These are phyloP conservation scores for Meliscaeva auricollis DNA, from an alignment of 2,888 invertebrate genomes.

Conservation along the genomic window DNA sequence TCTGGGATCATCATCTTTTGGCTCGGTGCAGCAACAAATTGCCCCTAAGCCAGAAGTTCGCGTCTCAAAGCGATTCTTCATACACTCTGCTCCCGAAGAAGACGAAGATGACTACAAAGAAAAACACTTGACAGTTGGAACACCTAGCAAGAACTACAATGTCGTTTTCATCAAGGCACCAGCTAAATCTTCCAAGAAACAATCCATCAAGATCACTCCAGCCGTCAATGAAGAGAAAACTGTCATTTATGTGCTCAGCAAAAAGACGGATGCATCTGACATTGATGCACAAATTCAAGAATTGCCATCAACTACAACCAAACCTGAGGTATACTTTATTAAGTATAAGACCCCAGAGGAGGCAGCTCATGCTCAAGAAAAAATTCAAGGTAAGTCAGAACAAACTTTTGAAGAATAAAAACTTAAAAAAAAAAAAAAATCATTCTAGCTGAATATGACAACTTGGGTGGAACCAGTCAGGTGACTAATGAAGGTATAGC, in stretches of 20 bases:
- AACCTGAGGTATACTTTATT: slow-evolving; percentile 84
- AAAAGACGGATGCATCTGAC: slow-evolving; percentile 82
- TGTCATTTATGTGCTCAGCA: slow-evolving; percentile 83
- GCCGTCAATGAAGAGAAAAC: slow-evolving; percentile 83
- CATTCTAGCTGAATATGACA: slow-evolving; percentile 64
- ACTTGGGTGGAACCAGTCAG: slow-evolving; percentile 68
- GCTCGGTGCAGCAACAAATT: slow-evolving; percentile 29
- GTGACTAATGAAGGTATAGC: slow-evolving; percentile 66
- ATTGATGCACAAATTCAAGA: slow-evolving; percentile 82
- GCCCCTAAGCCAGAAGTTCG: slow-evolving; percentile 68
- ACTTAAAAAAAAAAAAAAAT: neutral
- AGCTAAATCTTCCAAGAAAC: slow-evolving; percentile 80
- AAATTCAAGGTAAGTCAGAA: slow-evolving; percentile 80
- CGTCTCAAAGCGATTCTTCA: slow-evolving; percentile 83
- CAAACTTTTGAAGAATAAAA: neutral
- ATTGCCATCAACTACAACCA: slow-evolving; percentile 81
- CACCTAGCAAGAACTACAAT: slow-evolving; percentile 83
- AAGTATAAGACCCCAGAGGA: slow-evolving; percentile 84
- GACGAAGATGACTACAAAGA: slow-evolving; percentile 81
- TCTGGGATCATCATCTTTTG: slow-evolving; percentile 76
- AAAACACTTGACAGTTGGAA: slow-evolving; percentile 82
- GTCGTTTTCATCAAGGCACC: slow-evolving; percentile 84
- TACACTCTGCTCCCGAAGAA: slow-evolving; percentile 84
- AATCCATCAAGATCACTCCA: slow-evolving; percentile 81
- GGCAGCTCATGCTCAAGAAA: slow-evolving; percentile 82